Conservation (phyloP, 1,140 invertebrate genomes). For the Listronotus bonariensis region DNA sequence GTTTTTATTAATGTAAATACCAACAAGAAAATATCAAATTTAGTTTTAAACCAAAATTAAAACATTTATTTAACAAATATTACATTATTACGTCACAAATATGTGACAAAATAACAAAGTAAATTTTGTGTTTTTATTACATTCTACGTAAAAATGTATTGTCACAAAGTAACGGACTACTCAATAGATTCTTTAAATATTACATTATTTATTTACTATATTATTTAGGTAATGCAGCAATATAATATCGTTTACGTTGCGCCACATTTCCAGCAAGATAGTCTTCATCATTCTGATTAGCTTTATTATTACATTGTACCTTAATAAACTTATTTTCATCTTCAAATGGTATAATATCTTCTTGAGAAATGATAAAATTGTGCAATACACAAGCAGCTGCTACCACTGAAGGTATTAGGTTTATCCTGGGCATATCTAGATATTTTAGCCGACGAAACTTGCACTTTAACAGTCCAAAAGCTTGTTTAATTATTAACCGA, state of each 20-base stretch:
- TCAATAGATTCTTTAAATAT: too few species aligned
- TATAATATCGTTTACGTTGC: constrained; percentile 3
- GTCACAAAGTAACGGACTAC: too few species aligned
- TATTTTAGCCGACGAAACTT: constrained; percentile 9
- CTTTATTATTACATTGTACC: background rate
- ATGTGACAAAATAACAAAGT: too few species aligned
- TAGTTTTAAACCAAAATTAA: too few species aligned
- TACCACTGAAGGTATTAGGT: background rate
- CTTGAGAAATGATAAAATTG: constrained; percentile 3
- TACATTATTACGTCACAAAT: too few species aligned
- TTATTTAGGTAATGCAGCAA: background rate
- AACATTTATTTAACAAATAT: too few species aligned
- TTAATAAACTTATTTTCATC: background rate
- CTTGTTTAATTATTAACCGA: constrained; percentile 3
- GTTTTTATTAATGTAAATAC: too few species aligned
- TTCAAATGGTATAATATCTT: background rate
- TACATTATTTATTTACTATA: too few species aligned
- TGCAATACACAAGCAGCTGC: constrained; percentile 8
- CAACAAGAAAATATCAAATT: too few species aligned
- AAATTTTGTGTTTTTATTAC: too few species aligned
- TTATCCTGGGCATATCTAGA: constrained; percentile 3
- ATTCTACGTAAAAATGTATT: too few species aligned
- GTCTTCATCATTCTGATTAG: background rate
- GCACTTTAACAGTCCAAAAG: constrained; percentile 12
- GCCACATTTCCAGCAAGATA: background rate